Evolutionary conservation across 2,797 vertebrate genomes (phyloP), one percentile per base, ranked within the genome.

Genomic region (Pseudochaenichthys georgianus): DNA sequence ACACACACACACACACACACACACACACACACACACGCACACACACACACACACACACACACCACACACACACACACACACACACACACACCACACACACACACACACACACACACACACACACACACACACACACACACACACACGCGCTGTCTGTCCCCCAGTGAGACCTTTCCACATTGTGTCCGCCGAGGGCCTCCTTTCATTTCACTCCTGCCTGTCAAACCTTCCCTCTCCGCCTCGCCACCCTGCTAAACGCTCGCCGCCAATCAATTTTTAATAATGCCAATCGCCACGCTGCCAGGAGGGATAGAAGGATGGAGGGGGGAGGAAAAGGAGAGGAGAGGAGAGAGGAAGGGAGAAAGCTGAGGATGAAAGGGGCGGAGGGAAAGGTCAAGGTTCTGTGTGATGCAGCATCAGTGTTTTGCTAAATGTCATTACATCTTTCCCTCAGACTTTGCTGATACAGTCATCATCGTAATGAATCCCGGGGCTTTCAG

Each of bases 141-240:
- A 45, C 50, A 64, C 57, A 48, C 58, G 12, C 70, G 9, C 13
- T 1, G 19, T 50, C 48, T 74, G 79, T 86, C 84, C 73, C 85
- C 87, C 77, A 77, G 74, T 78, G 86, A 92, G 90, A 92, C 90
- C 88, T 88, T 86, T 88, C 80, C 84, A 77, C 83, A 78, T 82
- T 65, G 80, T 84, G 90, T 87, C 86, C 75, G 50, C 83, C 1
- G 83, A 88, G 90, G 82, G 84, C 71, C 80, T 91, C 80, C 84
- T 93, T 98, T 97, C 96, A 97, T 97, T 97, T 96, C 95, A 95
- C 96, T 95, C 95, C 96, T 96, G 96, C 96, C 96, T 96, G 92
- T 96, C 95, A 96, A 95, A 95, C 94, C 96, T 96, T 94, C 87
- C 88, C 88, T 95, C 93, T 92, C 93, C 78, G 84, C 91, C 89